Conservation (phyloP, 2,797 vertebrate genomes). For the Chiroxiphia lanceolata region DNA sequence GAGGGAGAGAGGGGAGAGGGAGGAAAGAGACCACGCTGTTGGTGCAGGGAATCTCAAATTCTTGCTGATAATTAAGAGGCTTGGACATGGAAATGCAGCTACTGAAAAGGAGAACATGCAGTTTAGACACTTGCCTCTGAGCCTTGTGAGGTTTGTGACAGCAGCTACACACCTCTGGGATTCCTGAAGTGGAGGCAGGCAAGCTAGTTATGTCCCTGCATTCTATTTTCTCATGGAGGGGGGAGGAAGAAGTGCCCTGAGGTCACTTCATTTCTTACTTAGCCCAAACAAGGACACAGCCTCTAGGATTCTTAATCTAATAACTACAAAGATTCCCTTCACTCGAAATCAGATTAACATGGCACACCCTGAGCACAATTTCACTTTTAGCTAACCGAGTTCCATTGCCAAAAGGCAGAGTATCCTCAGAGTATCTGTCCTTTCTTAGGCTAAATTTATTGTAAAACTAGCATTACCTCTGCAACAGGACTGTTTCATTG, state of each 20-base stretch:
- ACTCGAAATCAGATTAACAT: not conserved
- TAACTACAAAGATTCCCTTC: not conserved
- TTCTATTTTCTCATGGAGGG: not conserved
- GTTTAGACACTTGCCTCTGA: not conserved
- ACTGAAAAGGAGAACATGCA: not conserved
- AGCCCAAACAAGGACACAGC: not conserved
- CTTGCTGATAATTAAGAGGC: not conserved
- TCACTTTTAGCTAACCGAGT: not conserved
- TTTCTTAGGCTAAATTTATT: not conserved
- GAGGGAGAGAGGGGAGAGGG: too few relatives aligned
- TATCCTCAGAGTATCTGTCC: not conserved
- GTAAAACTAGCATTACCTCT: not conserved
- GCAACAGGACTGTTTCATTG: not conserved
- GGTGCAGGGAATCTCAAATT: not conserved
- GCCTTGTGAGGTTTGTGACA: not conserved
- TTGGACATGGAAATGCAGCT: not conserved
- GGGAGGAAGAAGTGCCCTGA: not conserved
- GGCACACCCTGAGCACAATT: not conserved
- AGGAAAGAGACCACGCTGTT: not conserved
- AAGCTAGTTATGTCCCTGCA: not conserved
- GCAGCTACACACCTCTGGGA: not conserved
- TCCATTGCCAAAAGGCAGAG: not conserved
- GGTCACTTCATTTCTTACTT: not conserved
- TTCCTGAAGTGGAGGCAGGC: not conserved
- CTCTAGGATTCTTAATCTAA: not conserved